These are phyloP conservation scores for Daubentonia madagascariensis DNA, from an alignment of 2,113 vertebrate species.

Conservation along the genomic window DNA sequence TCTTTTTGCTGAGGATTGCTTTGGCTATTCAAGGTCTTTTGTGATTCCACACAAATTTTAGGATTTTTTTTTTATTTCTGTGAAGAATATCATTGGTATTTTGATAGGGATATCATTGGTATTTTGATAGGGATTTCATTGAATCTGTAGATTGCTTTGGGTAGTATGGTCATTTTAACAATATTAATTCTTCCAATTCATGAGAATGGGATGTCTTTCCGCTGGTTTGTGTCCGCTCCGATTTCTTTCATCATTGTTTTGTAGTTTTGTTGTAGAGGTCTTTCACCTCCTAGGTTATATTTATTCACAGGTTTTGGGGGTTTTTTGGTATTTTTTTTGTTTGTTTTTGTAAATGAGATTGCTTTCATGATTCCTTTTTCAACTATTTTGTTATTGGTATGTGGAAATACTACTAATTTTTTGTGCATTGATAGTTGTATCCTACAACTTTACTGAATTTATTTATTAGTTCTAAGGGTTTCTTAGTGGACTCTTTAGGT, in stretches of 20 bases:
- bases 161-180: background rate
- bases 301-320: background rate
- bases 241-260: background rate
- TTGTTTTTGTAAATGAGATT: background rate
- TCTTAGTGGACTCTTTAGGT: background rate
- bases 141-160: background rate
- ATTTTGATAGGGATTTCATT: background rate
- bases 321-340: background rate
- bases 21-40: background rate
- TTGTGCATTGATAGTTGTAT: background rate
- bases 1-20: background rate
- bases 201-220: background rate
- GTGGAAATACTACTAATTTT: background rate
- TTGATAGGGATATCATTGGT: background rate
- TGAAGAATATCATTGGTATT: background rate
- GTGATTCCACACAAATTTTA: background rate
- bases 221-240: background rate
- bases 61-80: background rate
- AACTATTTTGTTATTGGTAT: background rate
- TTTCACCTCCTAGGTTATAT: background rate
- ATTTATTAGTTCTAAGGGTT: background rate
- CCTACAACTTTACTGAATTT: background rate
- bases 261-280: background rate
- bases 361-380: background rate
- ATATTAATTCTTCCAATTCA: background rate